Evolutionary conservation across 1,140 invertebrate species (phyloP), one percentile per base, ranked within the genome.

Genomic region (Drosophila oshimai): DNA sequence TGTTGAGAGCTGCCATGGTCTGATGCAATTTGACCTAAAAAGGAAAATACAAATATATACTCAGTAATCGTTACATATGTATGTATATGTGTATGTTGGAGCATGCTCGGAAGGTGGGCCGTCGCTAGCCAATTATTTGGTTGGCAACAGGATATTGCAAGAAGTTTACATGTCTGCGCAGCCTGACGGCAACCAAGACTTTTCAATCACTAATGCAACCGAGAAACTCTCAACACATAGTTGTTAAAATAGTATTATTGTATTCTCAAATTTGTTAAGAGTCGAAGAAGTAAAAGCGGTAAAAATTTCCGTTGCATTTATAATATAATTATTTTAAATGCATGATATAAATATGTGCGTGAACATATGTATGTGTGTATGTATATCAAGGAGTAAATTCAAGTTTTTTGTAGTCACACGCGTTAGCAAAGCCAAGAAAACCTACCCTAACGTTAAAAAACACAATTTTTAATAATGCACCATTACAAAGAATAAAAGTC

Each of bases 71-170:
- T 7, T 53, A 33, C 13, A 13, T 4, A 29, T 24, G 29, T 31
- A 18, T 18, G 42, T 29, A 28, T 37, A 17, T 29, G 17, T 13
- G 45, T 36, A 37, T 26, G 42, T 15, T n/a, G 13, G 53, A 51
- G 53, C 53, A 24, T 17, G 46, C 53, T 51, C 50, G n/a, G 50
- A 55, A 57, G 46, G 46, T 22, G 53, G 45, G 17, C n/a, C 34
- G 28, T 20, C 34, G 46, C 53, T 53, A 47, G 46, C 51, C 53
- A 50, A 57, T 57, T 57, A 57, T 57, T 28, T 57, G 53, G 53
- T 53, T 57, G 53, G 53, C 53, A 57, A 57, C 53, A 57, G 53
- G 53, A 57, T 57, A 57, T 57, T 33, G 45, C 53, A 53, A 26
- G 9, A 49, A n/a, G 46, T 33, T 33, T 17, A 24, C 31, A 15